A percentile compares a stretch with the other conserved stretches of the same genome.
These are phyloP conservation scores for Smithornis capensis DNA, from an alignment of 2,113 vertebrate genomes.

Conservation along the genomic window DNA sequence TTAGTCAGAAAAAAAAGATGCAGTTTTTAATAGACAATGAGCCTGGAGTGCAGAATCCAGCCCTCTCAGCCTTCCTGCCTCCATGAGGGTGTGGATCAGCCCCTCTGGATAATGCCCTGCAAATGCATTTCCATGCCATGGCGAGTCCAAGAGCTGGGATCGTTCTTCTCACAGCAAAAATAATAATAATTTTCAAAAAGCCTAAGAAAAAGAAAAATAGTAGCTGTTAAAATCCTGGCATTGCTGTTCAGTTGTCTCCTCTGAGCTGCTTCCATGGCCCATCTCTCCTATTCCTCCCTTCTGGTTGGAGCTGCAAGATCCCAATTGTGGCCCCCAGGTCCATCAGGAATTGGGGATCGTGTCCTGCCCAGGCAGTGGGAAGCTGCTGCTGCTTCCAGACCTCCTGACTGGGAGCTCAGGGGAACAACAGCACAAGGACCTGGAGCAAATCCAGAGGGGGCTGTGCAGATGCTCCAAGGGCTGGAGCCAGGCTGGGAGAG, in stretches of 20 bases:
- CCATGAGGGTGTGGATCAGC: rapidly evolving
- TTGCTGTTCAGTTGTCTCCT: neutral
- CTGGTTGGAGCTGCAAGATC: neutral
- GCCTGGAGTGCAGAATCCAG: neutral
- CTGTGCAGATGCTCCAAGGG: neutral
- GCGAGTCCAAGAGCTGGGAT: neutral
- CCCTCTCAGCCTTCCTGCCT: neutral
- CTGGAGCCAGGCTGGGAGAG: neutral
- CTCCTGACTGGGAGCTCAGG: neutral
- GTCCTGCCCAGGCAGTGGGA: neutral
- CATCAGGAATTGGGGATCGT: neutral
- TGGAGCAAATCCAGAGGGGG: neutral
- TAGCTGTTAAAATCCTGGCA: neutral
- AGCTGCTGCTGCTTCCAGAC: neutral
- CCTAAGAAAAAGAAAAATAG: neutral
- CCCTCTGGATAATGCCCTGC: neutral
- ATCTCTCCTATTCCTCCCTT: neutral
- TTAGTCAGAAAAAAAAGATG: neutral
- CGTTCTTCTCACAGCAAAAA: neutral
- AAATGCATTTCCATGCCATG: neutral
- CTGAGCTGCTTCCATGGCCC: neutral
- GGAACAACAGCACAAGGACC: neutral
- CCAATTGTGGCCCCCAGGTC: neutral
- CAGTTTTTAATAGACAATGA: neutral
- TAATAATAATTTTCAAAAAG: neutral